Conservation (phyloP, 2,797 vertebrate genomes). For the Danio tinwini region DNA sequence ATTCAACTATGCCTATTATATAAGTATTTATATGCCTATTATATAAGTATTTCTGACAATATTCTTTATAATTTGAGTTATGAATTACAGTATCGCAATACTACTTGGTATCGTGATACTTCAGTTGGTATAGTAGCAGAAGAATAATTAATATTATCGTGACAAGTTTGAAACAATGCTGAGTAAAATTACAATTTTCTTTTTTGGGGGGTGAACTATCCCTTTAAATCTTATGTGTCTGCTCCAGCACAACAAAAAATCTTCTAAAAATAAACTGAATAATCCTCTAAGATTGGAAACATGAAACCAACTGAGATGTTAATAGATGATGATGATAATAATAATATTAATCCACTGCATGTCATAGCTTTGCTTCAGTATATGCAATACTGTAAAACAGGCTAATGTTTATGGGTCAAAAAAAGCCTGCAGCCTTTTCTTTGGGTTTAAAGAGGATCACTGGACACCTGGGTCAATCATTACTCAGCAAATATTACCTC, state of each 20-base stretch:
- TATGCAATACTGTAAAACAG: neutral
- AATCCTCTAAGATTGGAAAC: neutral
- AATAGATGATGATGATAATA: neutral
- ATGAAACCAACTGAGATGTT: neutral
- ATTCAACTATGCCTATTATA: no score
- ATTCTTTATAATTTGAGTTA: no score
- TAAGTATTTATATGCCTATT: no score
- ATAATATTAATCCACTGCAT: neutral
- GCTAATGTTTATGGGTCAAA: slow-evolving; percentile 11
- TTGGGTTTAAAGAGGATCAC: neutral
- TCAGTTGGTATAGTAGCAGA: no score
- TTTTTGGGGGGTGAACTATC: no score
- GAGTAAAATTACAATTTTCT: no score
- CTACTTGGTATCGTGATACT: no score
- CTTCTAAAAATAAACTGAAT: slow-evolving; percentile 13
- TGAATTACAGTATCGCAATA: no score
- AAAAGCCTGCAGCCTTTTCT: neutral
- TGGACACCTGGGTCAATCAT: slow-evolving; percentile 18
- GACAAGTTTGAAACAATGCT: no score
- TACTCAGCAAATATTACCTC: slow-evolving; percentile 18
- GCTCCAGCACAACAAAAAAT: neutral
- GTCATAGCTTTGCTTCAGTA: neutral
- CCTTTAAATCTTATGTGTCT: neutral
- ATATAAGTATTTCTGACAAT: no score
- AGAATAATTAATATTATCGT: no score